Evolutionary conservation across 2,888 invertebrate species (phyloP).

Genomic region (Orchesella flavescens): DNA sequence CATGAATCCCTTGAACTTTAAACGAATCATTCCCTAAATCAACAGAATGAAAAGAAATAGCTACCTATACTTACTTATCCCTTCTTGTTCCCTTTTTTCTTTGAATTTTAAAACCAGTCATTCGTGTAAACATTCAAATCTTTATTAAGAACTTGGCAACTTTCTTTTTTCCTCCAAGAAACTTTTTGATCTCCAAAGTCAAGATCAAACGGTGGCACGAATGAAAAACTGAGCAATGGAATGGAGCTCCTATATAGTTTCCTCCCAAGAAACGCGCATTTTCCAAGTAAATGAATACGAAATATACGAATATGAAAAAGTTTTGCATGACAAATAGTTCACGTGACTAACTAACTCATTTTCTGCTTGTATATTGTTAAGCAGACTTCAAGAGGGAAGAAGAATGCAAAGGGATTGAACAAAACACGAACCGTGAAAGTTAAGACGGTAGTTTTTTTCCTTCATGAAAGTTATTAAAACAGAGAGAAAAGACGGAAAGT

Average conservation of each 20-base stretch:
- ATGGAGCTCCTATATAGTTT: not conserved
- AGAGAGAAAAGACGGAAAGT: not conserved
- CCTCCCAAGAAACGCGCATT: not conserved
- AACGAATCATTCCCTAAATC: no score
- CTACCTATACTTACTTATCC: no score
- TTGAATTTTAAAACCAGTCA: not conserved
- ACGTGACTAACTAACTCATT: not conserved
- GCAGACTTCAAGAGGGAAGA: no score
- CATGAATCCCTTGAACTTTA: no score
- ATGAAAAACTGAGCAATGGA: not conserved
- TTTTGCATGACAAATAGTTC: constrained; percentile 3
- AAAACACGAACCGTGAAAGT: not conserved
- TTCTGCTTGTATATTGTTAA: no score
- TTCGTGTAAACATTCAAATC: not conserved
- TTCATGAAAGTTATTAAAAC: not conserved
- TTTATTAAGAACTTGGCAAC: not conserved
- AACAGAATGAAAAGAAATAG: no score
- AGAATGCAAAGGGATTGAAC: no score
- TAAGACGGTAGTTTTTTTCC: not conserved
- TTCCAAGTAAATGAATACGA: constrained; percentile 17
- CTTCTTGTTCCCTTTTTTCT: no score
- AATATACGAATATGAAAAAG: not conserved
- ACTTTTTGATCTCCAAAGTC: not conserved
- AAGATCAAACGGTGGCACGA: not conserved
- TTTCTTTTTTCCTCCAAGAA: constrained; percentile 1